Conservation (phyloP, 2,113 vertebrate species). For the Montifringilla adamsi region DNA sequence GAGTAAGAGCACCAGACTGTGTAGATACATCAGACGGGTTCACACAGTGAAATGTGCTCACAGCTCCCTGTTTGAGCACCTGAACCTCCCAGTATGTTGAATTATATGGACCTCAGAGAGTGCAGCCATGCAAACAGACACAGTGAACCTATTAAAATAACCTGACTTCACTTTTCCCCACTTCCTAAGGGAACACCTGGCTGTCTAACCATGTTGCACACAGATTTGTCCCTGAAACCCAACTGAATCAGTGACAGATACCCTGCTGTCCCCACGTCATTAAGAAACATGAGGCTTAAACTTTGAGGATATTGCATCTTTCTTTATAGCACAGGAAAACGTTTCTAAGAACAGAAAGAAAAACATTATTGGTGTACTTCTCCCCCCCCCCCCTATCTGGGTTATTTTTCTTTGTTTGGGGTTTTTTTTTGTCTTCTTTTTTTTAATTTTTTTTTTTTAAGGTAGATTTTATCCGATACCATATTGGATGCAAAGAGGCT, state of each 20-base stretch:
- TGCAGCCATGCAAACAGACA: background rate
- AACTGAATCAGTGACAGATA: background rate
- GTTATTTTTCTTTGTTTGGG: too few species aligned
- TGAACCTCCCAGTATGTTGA: background rate
- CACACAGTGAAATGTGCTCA: background rate
- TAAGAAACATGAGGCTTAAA: background rate
- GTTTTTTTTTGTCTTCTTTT: background rate
- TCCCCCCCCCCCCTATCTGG: background rate
- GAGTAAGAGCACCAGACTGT: background rate
- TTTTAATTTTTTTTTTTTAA: background rate
- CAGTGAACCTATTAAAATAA: background rate
- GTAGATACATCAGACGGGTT: background rate
- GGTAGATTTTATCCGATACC: background rate
- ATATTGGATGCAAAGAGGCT: background rate
- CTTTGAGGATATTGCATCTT: background rate
- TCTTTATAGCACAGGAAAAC: background rate
- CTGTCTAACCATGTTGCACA: background rate
- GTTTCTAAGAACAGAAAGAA: background rate
- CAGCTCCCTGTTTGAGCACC: background rate
- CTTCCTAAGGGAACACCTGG: background rate
- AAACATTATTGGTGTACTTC: background rate
- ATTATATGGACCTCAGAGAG: background rate
- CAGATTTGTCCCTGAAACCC: background rate
- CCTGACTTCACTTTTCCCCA: background rate
- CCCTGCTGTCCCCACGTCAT: rapidly evolving